phyloP scores from a whole-genome alignment of 1,140 invertebrate genomes.

The Trichonephila clavata region DNA sequence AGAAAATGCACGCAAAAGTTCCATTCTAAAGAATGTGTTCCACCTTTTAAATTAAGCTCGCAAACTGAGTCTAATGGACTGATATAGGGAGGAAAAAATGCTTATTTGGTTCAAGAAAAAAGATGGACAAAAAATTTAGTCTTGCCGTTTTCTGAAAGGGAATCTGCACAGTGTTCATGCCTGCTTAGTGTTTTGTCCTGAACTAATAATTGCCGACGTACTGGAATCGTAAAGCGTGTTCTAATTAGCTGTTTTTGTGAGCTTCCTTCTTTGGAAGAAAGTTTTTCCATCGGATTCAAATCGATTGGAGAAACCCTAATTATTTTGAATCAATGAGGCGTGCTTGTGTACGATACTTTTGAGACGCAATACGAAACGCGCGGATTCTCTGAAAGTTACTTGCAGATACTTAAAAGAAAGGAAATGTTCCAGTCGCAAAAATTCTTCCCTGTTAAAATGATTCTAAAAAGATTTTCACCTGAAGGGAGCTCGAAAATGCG shows the following conservation, averaged over 20 bases:
- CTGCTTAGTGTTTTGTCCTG: not conserved
- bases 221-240: not conserved
- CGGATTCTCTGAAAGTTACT: not conserved
- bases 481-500: not conserved
- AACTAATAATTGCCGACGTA: slow-evolving; percentile 8
- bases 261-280: not conserved
- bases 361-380: too few species aligned
- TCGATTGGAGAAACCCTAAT: not conserved
- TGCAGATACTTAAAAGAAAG: too few species aligned
- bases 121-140: not conserved
- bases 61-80: slow-evolving; percentile 52
- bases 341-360: not conserved
- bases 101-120: slow-evolving; percentile 3
- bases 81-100: not conserved
- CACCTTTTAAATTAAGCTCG: slow-evolving; percentile 46
- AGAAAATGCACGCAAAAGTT: slow-evolving; percentile 23
- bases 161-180: not conserved
- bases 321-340: slow-evolving; percentile 62
- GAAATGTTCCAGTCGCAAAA: not conserved
- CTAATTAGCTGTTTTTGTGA: slow-evolving; percentile 53
- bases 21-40: not conserved
- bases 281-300: not conserved
- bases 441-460: not conserved
- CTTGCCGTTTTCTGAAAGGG: not conserved
- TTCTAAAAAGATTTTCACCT: not conserved